Percentiles rank a stretch among this genome's conserved stretches.
Evolutionary conservation across 2,888 invertebrate genomes (phyloP).

Genomic region (Branchinecta sandiegonensis): DNA sequence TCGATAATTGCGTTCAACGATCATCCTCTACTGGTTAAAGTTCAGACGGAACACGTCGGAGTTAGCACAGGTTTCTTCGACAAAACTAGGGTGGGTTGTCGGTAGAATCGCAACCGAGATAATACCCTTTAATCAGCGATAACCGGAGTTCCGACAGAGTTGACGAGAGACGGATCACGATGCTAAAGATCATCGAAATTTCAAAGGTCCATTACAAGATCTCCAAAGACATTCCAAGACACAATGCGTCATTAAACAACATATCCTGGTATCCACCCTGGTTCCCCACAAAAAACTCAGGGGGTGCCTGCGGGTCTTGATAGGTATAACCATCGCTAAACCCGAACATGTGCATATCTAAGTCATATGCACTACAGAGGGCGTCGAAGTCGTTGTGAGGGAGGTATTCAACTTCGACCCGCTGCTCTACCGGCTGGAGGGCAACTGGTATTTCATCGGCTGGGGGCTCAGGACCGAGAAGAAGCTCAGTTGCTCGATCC

Average conservation of each 20-base stretch:
- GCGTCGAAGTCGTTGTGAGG: background rate
- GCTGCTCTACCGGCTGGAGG: background rate
- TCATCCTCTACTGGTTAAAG: no score
- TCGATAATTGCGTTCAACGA: no score
- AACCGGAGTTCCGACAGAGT: no score
- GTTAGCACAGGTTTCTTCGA: no score
- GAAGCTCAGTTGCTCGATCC: constrained; percentile 21
- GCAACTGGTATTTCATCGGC: background rate
- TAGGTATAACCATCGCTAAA: background rate
- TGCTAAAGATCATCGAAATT: no score
- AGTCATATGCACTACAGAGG: background rate
- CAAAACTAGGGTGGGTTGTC: no score
- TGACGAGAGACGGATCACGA: no score
- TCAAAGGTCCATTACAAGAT: background rate
- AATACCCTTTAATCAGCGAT: no score
- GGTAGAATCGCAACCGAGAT: no score
- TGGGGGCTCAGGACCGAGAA: background rate
- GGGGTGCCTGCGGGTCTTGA: background rate
- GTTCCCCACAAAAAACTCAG: background rate
- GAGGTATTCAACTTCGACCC: background rate
- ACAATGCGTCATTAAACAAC: background rate
- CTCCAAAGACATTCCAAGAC: constrained; percentile 9
- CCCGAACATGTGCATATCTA: background rate
- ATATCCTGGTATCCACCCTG: background rate
- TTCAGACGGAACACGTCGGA: no score